Base-by-base conservation (phyloP, 2,113 vertebrate genomes). In the Centropus unirufus region DNA sequence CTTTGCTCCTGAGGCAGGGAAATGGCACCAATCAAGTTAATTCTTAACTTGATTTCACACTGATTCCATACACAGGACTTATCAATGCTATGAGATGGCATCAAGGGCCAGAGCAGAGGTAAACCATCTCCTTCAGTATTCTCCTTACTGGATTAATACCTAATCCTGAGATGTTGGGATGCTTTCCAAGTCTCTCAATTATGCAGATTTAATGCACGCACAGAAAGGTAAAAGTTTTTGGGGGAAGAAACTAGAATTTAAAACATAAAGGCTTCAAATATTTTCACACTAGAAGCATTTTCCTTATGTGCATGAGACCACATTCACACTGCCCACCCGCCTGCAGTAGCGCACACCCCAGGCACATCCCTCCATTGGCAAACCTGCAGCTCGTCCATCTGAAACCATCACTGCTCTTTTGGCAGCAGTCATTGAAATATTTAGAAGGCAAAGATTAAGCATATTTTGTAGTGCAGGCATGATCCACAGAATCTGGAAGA, bases 11-110 rank as follows among this genome's bases (percentile, higher is more conserved):
- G 6, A 81, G 83, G 70, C 29, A 29, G 89, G 46, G 30, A 76
- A 70, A 94, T 9, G 47, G 67, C 24, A 92, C 8, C 47, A 55
- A 4, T 15, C 26, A 52, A 34, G 27, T 44, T 90, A 36, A 36
- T 9, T 82, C 67, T 96, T 91, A 86, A 78, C 63, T 93, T 73
- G 70, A 76, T 69, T 93, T 89, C 77, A 52, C 42, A 67, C 39
- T 91, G 84, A 62, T 76, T 72, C 46, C 82, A 40, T n/a, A 46
- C 11, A 49, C 34, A 75, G 62, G 26, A 51, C 30, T 78, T 40
- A 81, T 26, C 57, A 82, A 84, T 36, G 52, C 66, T 66, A 27
- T 12, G 34, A 89, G 39, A 79, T 23, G 13, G 30, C 26, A 92
- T 22, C 52, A 69, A 47, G 14, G 11, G 36, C 36, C 83, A 83